A percentile compares a stretch with the other conserved stretches of the same genome.
These are phyloP conservation scores for Gavia stellata DNA, from an alignment of 2,113 vertebrate genomes.

Conservation along the genomic window DNA sequence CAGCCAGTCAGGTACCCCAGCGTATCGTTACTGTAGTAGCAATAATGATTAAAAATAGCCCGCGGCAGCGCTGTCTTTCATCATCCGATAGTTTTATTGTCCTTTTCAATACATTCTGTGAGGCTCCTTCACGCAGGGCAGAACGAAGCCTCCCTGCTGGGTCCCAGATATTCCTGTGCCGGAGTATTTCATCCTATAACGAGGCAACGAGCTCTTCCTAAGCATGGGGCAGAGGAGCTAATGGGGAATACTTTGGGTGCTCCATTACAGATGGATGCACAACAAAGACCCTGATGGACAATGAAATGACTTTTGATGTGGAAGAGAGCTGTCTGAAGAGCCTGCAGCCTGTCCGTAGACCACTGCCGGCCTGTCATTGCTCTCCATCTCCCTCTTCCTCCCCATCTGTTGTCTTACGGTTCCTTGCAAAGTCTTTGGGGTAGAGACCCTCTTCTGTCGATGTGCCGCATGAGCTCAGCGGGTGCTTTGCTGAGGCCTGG, in stretches of 20 bases:
- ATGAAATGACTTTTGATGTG: background rate
- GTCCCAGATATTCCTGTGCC: background rate
- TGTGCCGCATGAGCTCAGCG: background rate
- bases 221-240: background rate
- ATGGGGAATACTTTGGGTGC: background rate
- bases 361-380: background rate
- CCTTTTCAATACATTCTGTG: background rate
- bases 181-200: background rate
- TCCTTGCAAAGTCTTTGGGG: background rate
- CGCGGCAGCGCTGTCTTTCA: fast-evolving
- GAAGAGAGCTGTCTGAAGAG: background rate
- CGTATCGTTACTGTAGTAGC: background rate
- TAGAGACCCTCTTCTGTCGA: background rate
- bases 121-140: background rate
- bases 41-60: background rate
- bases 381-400: background rate
- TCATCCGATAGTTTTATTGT: background rate
- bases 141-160: background rate
- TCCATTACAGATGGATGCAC: background rate
- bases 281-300: background rate
- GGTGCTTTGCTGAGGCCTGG: background rate
- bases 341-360: background rate
- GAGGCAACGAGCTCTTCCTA: background rate
- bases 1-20: background rate
- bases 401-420: background rate